A percentile compares a stretch with the other conserved stretches of the same genome.
Conservation (phyloP, 2,113 vertebrate species). For the Danio rerio region GRCz12tu NC_133192.1:54864001-54864500, state of each 20-base stretch:
- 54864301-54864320: no score
- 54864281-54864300: no score
- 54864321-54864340: no score
- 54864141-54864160: slow-evolving; percentile 69
- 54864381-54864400: no score
- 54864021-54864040: slow-evolving; percentile 60
- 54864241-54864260: slow-evolving; percentile 8
- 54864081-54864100: slow-evolving; percentile 56
- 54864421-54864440: no score
- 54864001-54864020: slow-evolving; percentile 45
- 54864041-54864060: slow-evolving; percentile 54
- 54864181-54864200: neutral
- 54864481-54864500: no score
- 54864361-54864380: no score
- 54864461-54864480: no score
- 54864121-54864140: slow-evolving; percentile 50
- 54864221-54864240: neutral
- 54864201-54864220: slow-evolving; percentile 7
- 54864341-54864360: no score
- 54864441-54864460: no score
- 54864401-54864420: no score
- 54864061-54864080: slow-evolving; percentile 65
- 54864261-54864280: slow-evolving; percentile 21
- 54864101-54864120: slow-evolving; percentile 49
- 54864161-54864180: slow-evolving; percentile 66